Evolutionary conservation across 2,113 vertebrate genomes (phyloP).

Genomic region (Mohoua ochrocephala): DNA sequence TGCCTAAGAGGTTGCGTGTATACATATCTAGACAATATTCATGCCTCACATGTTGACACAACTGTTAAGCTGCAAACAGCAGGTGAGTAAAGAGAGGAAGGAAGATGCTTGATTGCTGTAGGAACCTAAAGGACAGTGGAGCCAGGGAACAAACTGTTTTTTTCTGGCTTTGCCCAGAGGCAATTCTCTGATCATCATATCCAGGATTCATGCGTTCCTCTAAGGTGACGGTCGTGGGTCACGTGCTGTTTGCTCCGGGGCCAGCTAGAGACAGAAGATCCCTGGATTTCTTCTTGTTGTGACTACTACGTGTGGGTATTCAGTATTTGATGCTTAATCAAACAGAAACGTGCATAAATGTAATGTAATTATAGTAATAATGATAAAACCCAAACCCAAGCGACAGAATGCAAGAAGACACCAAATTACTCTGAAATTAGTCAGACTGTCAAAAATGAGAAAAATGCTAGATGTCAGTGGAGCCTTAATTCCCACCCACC

Average conservation of each 20-base stretch:
- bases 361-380: constrained; percentile 19
- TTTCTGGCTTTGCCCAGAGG: not conserved
- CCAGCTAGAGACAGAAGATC: not conserved
- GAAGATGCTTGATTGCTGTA: not conserved
- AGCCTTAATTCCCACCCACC: not conserved
- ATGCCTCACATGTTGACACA: not conserved
- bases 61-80: not conserved
- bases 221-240: not conserved
- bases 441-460: constrained; percentile 27
- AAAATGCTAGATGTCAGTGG: constrained; percentile 5
- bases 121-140: not conserved
- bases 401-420: not conserved
- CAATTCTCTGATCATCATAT: not conserved
- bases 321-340: not conserved
- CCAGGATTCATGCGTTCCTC: not conserved
- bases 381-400: not conserved
- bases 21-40: not conserved
- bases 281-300: not conserved
- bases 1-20: not conserved
- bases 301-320: not conserved
- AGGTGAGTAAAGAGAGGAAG: not conserved
- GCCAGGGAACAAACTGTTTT: not conserved
- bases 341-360: not conserved
- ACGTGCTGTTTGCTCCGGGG: not conserved
- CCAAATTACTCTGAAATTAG: constrained; percentile 16